Evolutionary conservation across 2,113 vertebrate species (phyloP).

Genomic region (Pyxicephalus adspersus): DNA sequence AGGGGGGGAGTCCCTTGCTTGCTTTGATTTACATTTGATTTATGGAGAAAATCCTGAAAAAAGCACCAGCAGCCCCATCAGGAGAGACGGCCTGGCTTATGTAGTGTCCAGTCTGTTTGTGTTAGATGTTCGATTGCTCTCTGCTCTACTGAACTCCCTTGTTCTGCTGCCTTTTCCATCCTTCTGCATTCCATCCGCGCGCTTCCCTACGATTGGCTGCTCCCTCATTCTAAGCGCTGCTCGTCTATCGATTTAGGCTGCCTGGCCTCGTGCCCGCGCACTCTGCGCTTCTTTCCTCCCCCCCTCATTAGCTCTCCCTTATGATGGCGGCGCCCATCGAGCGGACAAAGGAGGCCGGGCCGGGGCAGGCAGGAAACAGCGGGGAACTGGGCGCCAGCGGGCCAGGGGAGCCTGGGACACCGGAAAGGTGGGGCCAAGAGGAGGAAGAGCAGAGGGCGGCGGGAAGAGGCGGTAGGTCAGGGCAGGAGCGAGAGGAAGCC

Average conservation of each 20-base stretch:
- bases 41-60: not conserved
- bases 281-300: too few relatives aligned
- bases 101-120: not conserved
- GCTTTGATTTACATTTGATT: too few relatives aligned
- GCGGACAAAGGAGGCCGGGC: constrained; percentile 76
- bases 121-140: not conserved
- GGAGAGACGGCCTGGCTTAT: not conserved
- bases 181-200: not conserved
- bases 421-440: constrained; percentile 37
- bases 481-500: constrained; percentile 7
- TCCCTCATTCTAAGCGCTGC: not conserved
- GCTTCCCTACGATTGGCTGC: constrained; percentile 23
- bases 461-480: not conserved
- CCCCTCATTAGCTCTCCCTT: constrained; percentile 49
- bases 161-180: not conserved
- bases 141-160: constrained; percentile 1
- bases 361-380: constrained; percentile 30
- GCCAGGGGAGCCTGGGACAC: constrained; percentile 72
- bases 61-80: not conserved
- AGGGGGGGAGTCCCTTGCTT: too few relatives aligned
- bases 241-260: constrained; percentile 5
- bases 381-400: constrained; percentile 68
- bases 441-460: constrained; percentile 11
- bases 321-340: constrained; percentile 81
- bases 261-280: not conserved